A percentile compares a stretch with the other conserved stretches of the same genome.
Evolutionary conservation across 2,113 vertebrate species (phyloP).

Genomic region (Onychorhynchus coronatus): DNA sequence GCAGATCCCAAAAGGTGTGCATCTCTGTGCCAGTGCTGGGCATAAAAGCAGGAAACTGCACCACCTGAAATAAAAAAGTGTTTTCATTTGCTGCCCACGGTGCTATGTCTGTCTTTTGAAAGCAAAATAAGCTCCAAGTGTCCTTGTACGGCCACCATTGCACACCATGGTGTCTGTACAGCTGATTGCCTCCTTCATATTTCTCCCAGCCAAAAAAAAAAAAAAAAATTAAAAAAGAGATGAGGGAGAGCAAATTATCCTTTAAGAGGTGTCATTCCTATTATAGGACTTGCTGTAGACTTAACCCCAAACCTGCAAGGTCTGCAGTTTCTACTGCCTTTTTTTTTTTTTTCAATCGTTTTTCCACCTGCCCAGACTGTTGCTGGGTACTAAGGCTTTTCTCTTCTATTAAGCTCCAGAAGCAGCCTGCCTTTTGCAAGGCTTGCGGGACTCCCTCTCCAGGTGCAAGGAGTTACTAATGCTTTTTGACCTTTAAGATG

Average conservation of each 20-base stretch:
- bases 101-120: neutral
- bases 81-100: neutral
- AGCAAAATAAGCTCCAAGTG: neutral
- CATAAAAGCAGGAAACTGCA: neutral
- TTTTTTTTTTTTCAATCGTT: fast-evolving
- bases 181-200: neutral
- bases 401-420: neutral
- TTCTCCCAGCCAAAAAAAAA: neutral
- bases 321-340: neutral
- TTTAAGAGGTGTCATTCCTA: neutral
- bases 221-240: neutral
- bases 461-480: neutral
- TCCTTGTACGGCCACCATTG: neutral
- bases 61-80: neutral
- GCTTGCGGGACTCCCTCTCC: neutral
- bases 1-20: neutral
- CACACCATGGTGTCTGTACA: neutral
- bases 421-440: neutral
- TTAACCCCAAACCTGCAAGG: neutral
- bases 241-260: neutral
- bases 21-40: neutral
- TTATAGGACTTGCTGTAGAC: neutral
- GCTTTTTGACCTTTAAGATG: neutral
- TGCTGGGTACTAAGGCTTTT: neutral
- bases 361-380: neutral